Conservation (phyloP, 2,113 vertebrate genomes). For the Takifugu bimaculatus region DNA sequence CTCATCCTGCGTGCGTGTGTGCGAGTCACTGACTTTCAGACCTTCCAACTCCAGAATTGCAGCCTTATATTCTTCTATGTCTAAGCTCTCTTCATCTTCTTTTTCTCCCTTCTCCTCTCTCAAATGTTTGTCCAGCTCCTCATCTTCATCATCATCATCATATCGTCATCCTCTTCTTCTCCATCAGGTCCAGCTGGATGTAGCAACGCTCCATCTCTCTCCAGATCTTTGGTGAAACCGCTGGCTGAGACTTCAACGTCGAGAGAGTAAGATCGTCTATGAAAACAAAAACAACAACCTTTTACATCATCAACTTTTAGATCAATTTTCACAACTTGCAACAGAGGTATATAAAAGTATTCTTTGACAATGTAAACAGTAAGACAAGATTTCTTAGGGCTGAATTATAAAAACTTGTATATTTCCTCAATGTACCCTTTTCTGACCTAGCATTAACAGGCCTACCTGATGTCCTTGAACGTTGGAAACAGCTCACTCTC, state of each 20-base stretch:
- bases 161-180: slow-evolving; percentile 51
- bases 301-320: neutral
- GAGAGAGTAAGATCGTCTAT: slow-evolving; percentile 81
- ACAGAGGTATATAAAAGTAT: neutral
- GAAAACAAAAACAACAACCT: slow-evolving; percentile 1
- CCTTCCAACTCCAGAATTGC: slow-evolving; percentile 76
- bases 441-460: slow-evolving; percentile 21
- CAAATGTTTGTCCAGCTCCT: neutral
- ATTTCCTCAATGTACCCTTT: too few species aligned
- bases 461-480: slow-evolving; percentile 87
- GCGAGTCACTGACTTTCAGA: slow-evolving; percentile 41
- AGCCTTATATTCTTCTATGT: slow-evolving; percentile 73
- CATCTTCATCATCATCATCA: slow-evolving; percentile 34
- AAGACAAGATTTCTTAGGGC: too few species aligned
- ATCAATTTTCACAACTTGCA: neutral
- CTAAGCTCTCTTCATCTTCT: slow-evolving; percentile 25
- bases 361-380: too few species aligned
- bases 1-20: slow-evolving; percentile 20
- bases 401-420: too few species aligned
- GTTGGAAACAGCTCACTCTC: slow-evolving; percentile 92
- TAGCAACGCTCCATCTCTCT: slow-evolving; percentile 79
- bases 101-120: slow-evolving; percentile 17
- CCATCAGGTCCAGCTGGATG: slow-evolving; percentile 73
- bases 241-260: slow-evolving; percentile 91
- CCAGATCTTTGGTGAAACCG: slow-evolving; percentile 86